Conservation (phyloP, 2,888 invertebrate species). For the Seira ritae region DNA sequence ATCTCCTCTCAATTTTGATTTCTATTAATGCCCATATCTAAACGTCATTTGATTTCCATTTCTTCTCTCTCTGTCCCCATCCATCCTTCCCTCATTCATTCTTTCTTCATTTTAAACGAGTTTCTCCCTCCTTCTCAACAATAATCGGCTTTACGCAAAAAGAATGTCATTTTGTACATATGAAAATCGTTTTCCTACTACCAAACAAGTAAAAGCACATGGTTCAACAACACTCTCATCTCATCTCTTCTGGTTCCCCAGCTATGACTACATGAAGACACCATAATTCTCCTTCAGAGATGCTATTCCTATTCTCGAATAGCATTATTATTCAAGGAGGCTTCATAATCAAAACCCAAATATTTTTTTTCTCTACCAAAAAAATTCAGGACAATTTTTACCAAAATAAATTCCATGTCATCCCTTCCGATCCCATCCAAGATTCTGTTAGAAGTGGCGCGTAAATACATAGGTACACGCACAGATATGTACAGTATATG, state of each 20-base stretch:
- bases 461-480: too few relatives aligned
- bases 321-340: conserved; percentile 46
- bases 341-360: conserved; percentile 41
- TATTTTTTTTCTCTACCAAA: not conserved
- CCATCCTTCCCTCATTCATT: conserved; percentile 13
- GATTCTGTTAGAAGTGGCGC: too few relatives aligned
- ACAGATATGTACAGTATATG: too few relatives aligned
- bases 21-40: conserved; percentile 58
- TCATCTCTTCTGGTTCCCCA: conserved; percentile 1
- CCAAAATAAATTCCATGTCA: conserved; percentile 4
- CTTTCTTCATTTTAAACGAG: not conserved
- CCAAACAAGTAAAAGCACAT: conserved; percentile 24
- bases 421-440: not conserved
- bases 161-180: conserved; percentile 11
- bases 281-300: too few relatives aligned
- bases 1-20: conserved; percentile 58
- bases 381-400: not conserved
- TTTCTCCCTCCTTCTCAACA: conserved; percentile 13
- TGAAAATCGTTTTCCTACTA: conserved; percentile 3
- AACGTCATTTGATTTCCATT: conserved; percentile 55
- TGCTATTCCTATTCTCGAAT: not conserved
- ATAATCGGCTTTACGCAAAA: conserved; percentile 47
- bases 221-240: conserved; percentile 12
- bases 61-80: too few relatives aligned
- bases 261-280: conserved; percentile 2